Evolutionary conservation across 2,113 vertebrate genomes (phyloP).

Genomic region (Gopherus flavomarginatus): DNA sequence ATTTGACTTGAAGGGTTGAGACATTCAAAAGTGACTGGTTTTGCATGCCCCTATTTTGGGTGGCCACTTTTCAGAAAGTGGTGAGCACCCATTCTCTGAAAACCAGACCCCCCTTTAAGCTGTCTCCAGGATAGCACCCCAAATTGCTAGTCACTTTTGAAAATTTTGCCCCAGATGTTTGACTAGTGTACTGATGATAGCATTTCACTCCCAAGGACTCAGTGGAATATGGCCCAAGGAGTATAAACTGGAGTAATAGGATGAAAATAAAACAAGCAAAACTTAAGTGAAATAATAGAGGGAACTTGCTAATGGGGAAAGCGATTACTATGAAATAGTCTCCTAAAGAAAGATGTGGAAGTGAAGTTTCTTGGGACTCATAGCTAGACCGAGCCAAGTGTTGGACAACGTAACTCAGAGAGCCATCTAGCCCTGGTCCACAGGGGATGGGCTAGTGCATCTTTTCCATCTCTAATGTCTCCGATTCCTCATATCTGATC

Average conservation of each 20-base stretch:
- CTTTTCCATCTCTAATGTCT: constrained; percentile 66
- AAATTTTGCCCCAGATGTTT: not conserved
- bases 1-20: not conserved
- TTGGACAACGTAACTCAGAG: not conserved
- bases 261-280: constrained; percentile 31
- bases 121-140: not conserved
- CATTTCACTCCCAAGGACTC: not conserved
- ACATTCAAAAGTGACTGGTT: not conserved
- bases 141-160: not conserved
- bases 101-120: not conserved
- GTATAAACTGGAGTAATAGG: not conserved
- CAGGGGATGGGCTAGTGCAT: constrained; percentile 12
- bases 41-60: not conserved
- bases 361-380: not conserved
- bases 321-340: not conserved
- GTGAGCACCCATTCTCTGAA: not conserved
- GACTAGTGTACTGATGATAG: not conserved
- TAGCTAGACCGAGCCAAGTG: not conserved
- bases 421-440: constrained; percentile 14
- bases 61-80: not conserved
- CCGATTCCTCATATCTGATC: constrained; percentile 23
- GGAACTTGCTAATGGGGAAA: not conserved
- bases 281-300: not conserved
- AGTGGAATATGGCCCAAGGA: not conserved
- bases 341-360: constrained; percentile 22